phyloP scores from a whole-genome alignment of 2,888 invertebrate genomes.

The Candidula unifasciata region DNA sequence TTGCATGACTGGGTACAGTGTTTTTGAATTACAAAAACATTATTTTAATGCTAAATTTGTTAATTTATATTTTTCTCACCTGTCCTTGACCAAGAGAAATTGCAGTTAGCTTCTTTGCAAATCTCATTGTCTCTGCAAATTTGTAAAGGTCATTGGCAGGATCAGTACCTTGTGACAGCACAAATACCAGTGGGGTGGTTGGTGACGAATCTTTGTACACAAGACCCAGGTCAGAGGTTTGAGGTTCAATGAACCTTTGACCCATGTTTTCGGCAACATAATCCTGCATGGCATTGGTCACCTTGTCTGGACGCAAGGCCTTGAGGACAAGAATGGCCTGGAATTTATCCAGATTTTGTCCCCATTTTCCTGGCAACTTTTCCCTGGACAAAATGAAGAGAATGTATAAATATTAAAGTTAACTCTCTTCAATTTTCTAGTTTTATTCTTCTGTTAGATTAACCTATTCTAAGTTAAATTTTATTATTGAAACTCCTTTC shows the following conservation, averaged over 20 bases:
- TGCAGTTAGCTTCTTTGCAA: constrained; percentile 83
- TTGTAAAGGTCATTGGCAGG: constrained; percentile 79
- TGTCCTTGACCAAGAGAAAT: constrained; percentile 94
- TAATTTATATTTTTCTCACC: constrained; percentile 62
- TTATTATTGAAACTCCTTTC: too few relatives aligned
- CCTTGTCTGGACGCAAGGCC: constrained; percentile 77
- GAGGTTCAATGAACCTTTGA: constrained; percentile 79
- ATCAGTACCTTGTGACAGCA: constrained; percentile 79
- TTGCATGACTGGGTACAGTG: too few relatives aligned
- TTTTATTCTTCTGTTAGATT: too few relatives aligned
- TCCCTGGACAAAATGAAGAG: constrained; percentile 67
- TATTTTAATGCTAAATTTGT: background rate
- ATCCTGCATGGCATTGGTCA: constrained; percentile 80
- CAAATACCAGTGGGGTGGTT: constrained; percentile 78
- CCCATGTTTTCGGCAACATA: constrained; percentile 77
- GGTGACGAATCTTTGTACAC: constrained; percentile 79
- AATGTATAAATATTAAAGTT: background rate
- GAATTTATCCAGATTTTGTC: constrained; percentile 74
- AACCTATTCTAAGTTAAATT: too few relatives aligned
- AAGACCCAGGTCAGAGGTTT: constrained; percentile 77
- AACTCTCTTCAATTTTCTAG: too few relatives aligned
- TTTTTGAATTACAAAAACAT: too few relatives aligned
- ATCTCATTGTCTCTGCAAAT: constrained; percentile 80
- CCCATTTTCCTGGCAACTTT: constrained; percentile 77
- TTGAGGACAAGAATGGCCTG: constrained; percentile 77